Evolutionary conservation across 2,888 invertebrate genomes (phyloP), one percentile per base, ranked within the genome.

Genomic region (Drosophila bunnanda): DNA sequence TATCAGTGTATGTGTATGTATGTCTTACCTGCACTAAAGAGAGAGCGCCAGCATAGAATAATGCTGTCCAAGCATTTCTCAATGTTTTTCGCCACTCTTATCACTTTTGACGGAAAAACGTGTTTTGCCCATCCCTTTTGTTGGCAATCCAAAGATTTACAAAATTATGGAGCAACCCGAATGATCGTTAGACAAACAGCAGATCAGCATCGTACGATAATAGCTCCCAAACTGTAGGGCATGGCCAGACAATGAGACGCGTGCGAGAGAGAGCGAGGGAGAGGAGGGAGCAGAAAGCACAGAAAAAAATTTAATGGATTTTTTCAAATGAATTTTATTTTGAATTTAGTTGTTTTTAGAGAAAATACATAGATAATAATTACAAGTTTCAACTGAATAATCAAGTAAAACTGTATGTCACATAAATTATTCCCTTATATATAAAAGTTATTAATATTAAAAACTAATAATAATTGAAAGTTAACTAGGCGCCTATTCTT

Each of bases 121-220:
- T 34, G 32, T 64, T 52, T 50, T 20, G 39, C n/a, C 34, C 13
- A 44, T 50, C 65, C 65, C 64, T 36, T 59, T 20, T 13, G 12
- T n/a, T 43, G 41, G 20, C 28, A 28, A 46, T 34, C 28, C 32
- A 20, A 39, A 54, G 38, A 54, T 25, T 10, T 39, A 22, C 34
- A 2, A 22, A 38, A 6, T 38, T 62, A n/a, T 10, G 38, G 5
- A 46, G 46, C 25, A 6, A 8, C 32, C 36, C 38, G n/a, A 34
- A n/a, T 30, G 66, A 53, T 65, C 38, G 15, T 17, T 22, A 38
- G 44, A 13, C 53, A 48, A 59, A 59, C 17, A 12, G 32, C n/a
- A 15, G 22, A 52, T 52, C 43, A 57, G 54, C 38, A 86, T 78
- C 83, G 68, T 86, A 78, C 89, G 89, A 83, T 75, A 65, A 58